Conservation (phyloP, 2,797 vertebrate genomes). For the Myotis planiceps region DNA sequence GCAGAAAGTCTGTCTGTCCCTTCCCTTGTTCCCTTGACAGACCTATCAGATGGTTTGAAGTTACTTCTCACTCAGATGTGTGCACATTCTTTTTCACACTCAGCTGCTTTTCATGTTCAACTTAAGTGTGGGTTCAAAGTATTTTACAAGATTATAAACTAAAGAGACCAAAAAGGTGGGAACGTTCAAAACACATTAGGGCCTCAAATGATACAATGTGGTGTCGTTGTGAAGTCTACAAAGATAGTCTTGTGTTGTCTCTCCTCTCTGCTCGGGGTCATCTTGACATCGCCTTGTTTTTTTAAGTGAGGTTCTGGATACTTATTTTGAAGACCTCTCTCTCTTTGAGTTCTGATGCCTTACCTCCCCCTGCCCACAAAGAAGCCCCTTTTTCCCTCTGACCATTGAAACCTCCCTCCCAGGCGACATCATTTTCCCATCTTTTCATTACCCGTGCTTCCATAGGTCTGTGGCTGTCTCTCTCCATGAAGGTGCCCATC, state of each 20-base stretch:
- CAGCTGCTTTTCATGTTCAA: neutral
- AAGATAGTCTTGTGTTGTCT: neutral
- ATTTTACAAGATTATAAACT: slow-evolving; percentile 15
- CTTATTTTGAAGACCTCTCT: neutral
- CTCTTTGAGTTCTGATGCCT: neutral
- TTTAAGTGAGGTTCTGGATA: neutral
- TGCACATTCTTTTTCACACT: neutral
- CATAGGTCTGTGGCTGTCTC: neutral
- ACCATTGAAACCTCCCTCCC: neutral
- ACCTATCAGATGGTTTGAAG: neutral
- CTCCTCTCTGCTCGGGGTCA: neutral
- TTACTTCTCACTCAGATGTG: neutral
- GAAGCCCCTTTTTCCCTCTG: neutral
- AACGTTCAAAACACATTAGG: slow-evolving; percentile 6
- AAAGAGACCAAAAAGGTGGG: neutral
- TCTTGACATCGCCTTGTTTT: neutral
- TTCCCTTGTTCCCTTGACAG: neutral
- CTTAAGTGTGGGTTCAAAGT: neutral
- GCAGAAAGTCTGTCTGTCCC: neutral
- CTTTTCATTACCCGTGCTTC: neutral
- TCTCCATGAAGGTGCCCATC: neutral
- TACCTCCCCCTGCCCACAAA: neutral
- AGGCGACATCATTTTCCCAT: neutral
- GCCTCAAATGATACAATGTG: neutral
- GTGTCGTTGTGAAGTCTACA: neutral